Conservation (phyloP, 2,797 vertebrate species). For the Ptychobarbus kaznakovi region DNA sequence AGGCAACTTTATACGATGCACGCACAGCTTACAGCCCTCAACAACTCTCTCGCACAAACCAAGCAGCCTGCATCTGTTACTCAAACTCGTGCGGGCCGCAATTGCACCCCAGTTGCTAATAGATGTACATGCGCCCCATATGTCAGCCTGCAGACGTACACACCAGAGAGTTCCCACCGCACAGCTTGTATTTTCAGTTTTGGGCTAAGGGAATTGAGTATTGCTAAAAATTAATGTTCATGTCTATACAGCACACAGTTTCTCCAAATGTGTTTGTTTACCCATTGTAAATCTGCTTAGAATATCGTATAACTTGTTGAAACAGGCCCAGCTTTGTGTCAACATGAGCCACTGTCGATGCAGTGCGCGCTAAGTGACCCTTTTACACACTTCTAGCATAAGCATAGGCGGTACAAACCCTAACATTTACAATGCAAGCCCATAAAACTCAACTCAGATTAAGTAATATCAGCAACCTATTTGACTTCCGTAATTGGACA, state of each 20-base stretch:
- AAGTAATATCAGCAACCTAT: not conserved
- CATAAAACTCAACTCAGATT: constrained; percentile 21
- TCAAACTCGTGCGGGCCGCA: constrained; percentile 17
- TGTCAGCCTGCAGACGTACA: constrained; percentile 27
- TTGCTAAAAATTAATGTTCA: constrained; percentile 33
- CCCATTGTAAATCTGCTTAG: constrained; percentile 49
- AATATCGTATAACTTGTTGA: constrained; percentile 36
- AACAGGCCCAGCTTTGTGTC: constrained; percentile 24
- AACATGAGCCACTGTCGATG: constrained; percentile 24
- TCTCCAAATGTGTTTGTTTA: constrained; percentile 46
- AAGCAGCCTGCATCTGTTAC: constrained; percentile 7
- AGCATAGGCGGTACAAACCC: not conserved
- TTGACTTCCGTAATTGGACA: not conserved
- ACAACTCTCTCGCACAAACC: not conserved
- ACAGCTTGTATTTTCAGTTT: constrained; percentile 29
- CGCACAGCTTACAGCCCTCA: constrained; percentile 24
- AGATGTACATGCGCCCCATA: constrained; percentile 29
- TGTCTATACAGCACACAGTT: constrained; percentile 11
- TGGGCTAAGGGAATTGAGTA: constrained; percentile 32
- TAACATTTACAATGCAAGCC: constrained; percentile 8
- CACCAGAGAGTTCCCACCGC: constrained; percentile 30
- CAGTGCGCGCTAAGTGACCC: constrained; percentile 1
- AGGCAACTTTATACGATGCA: constrained; percentile 26
- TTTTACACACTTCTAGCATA: constrained; percentile 33
- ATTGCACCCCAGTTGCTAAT: constrained; percentile 44